Percentiles rank a stretch among this genome's conserved stretches.
Conservation (phyloP, 92 coral and sea anemone species). For the Isaurus tuberculatus region DNA sequence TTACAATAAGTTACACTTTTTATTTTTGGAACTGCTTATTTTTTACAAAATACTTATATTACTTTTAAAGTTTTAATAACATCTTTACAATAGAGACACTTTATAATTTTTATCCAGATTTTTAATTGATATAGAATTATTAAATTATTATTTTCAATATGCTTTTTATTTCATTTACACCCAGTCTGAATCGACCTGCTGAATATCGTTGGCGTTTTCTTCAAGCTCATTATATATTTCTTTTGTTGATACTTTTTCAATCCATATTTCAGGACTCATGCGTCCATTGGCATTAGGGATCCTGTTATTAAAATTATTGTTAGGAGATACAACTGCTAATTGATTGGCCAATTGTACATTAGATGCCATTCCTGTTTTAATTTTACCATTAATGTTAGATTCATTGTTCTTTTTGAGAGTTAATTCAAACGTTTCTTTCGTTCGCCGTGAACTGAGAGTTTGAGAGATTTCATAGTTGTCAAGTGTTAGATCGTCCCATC, state of each 20-base stretch:
- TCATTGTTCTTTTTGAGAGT: not conserved
- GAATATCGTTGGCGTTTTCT: constrained; percentile 10
- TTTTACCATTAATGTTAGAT: not conserved
- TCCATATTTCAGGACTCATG: not conserved
- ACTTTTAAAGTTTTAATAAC: no score
- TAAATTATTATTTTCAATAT: not conserved
- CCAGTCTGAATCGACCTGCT: constrained; percentile 18
- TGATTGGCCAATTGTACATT: not conserved
- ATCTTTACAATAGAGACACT: no score
- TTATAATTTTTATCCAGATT: no score
- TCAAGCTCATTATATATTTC: not conserved
- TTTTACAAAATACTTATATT: no score
- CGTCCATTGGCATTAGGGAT: constrained; percentile 18
- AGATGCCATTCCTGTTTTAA: not conserved
- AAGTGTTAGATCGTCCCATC: constrained; percentile 13
- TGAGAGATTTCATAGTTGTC: not conserved
- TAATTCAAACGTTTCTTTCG: not conserved
- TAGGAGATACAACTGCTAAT: not conserved
- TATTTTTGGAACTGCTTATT: no score
- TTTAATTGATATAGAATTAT: not conserved
- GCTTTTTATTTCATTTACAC: not conserved
- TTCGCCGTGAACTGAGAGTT: not conserved
- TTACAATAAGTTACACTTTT: no score
- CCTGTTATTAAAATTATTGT: not conserved
- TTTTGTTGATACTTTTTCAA: not conserved